phyloP scores from a whole-genome alignment of 2,113 vertebrate genomes.

The Myiozetetes cayanensis region DNA sequence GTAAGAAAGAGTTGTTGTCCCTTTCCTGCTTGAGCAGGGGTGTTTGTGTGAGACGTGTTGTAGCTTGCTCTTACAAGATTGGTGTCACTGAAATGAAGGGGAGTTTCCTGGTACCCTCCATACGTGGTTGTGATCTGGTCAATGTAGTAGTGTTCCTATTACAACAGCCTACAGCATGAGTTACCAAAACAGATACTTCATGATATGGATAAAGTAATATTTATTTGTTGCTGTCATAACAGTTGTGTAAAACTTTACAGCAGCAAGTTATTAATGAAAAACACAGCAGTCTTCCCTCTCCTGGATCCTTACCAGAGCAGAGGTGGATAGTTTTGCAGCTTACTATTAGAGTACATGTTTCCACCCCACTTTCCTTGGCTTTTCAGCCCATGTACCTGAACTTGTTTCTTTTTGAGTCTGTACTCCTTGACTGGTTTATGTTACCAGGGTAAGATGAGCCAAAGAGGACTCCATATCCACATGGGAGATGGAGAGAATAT shows the following conservation, averaged over 20 bases:
- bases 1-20: conserved; percentile 75
- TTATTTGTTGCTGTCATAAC: neutral
- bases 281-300: neutral
- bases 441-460: neutral
- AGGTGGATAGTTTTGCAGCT: neutral
- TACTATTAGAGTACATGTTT: neutral
- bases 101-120: neutral
- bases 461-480: accelerated
- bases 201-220: neutral
- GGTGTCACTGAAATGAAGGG: neutral
- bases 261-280: neutral
- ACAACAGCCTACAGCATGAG: neutral
- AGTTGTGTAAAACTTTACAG: neutral
- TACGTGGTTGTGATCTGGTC: neutral
- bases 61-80: accelerated
- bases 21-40: neutral
- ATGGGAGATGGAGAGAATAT: neutral
- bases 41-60: neutral
- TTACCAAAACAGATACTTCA: neutral
- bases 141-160: neutral
- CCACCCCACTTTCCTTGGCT: neutral
- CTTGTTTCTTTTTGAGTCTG: neutral
- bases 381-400: neutral
- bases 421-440: neutral
- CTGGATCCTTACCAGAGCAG: neutral